Evolutionary conservation across 2,797 vertebrate species (phyloP).

Genomic region (Syndactyla subalaris): DNA sequence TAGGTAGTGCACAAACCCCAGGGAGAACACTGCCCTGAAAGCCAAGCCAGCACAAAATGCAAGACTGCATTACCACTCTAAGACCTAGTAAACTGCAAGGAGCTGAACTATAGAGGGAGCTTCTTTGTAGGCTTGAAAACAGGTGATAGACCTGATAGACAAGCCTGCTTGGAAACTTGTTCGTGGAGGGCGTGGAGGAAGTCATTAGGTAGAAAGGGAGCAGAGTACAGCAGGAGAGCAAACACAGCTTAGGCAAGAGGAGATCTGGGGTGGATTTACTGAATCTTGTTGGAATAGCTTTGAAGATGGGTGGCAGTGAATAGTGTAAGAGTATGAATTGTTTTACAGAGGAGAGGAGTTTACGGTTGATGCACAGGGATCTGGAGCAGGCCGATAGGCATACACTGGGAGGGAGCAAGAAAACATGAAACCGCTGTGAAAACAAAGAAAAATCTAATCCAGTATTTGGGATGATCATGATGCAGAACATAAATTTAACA

Average conservation of each 20-base stretch:
- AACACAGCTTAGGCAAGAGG: background rate
- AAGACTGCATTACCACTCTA: background rate
- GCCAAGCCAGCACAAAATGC: background rate
- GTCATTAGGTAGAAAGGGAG: background rate
- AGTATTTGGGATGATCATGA: background rate
- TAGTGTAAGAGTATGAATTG: background rate
- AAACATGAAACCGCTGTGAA: background rate
- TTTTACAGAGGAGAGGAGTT: background rate
- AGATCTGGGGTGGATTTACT: background rate
- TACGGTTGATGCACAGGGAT: accelerated
- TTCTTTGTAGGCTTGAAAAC: background rate
- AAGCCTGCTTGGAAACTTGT: background rate
- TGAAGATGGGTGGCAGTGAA: background rate
- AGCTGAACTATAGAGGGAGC: background rate
- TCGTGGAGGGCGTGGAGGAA: background rate
- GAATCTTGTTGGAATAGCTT: background rate
- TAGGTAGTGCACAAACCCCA: background rate
- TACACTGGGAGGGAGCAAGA: background rate
- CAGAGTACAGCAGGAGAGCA: background rate
- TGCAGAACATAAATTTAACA: background rate
- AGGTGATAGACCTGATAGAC: background rate
- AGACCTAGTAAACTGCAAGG: background rate
- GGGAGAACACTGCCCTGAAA: background rate
- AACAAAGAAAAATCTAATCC: background rate
- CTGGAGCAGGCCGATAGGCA: background rate